Evolutionary conservation across 2,888 invertebrate genomes (phyloP), one percentile per base, ranked within the genome.

Genomic region (Schizotus pectinicornis): DNA sequence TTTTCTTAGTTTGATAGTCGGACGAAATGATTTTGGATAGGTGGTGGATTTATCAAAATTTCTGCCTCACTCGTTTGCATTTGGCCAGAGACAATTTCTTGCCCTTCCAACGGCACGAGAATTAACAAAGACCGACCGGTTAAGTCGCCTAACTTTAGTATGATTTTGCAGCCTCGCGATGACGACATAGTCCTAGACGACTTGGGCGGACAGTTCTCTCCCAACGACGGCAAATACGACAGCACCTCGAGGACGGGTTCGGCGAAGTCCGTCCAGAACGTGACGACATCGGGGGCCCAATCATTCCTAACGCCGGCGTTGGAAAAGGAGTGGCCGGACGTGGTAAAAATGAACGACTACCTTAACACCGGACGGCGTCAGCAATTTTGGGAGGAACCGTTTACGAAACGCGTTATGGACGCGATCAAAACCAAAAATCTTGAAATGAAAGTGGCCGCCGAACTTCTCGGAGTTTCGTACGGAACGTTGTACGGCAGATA

Each of bases 371-470:
- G 94, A 1, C 81, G 94, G 32, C 81, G 94, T 48, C 94, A 94
- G 58, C 94, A 94, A 80, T 95, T 94, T 80, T 95, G 94, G 94
- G 94, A 94, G 75, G 94, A 94, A 77, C 89, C 91, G 41, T 94
- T 93, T 72, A 94, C 94, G 31, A 90, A 91, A 77, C 82, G 93
- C 74, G 88, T 94, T 37, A 91, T 94, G 90, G 94, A 94, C 76
- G 91, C 92, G 11, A 94, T 94, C 30, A 89, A 94, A 71, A 89
- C 91, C 63, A 94, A 94, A 79, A 93, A 93, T 82, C 79, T 95
- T 74, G 94, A 95, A 81, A 94, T 95, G 94, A 95, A 95, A 80
- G 92, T 92, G 67, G 94, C 93, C 1, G 94, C 94, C 1, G 93
- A 94, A 77, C 86, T 95, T 55, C 82, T 94, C 42, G 94, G 94